Conservation (phyloP, 2,113 vertebrate genomes). For the Antechinus stuartii region DNA sequence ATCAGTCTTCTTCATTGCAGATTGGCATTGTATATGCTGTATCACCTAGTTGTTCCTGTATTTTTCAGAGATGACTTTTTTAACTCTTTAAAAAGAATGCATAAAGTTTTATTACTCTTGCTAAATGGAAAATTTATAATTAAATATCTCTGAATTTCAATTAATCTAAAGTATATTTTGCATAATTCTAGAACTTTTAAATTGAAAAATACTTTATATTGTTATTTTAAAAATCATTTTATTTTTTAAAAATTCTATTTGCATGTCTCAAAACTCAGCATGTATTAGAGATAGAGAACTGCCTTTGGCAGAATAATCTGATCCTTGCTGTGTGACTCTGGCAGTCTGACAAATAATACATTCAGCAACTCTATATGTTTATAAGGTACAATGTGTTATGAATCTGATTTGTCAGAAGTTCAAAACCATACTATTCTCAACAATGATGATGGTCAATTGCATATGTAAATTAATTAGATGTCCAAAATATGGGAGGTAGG, state of each 20-base stretch:
- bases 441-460: not conserved
- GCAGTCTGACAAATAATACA: not conserved
- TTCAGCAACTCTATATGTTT: not conserved
- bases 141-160: constrained; percentile 68
- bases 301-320: not conserved
- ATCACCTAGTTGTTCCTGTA: too few relatives aligned
- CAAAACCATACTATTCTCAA: not conserved
- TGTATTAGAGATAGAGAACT: not conserved
- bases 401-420: not conserved
- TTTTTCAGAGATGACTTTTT: constrained; percentile 73
- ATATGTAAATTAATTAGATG: not conserved
- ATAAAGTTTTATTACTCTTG: constrained; percentile 73
- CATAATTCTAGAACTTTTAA: constrained; percentile 74
- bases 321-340: not conserved
- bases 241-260: not conserved
- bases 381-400: not conserved
- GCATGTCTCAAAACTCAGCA: not conserved
- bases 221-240: not conserved
- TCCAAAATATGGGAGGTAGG: not conserved
- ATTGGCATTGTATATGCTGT: not conserved
- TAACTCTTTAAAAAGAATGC: constrained; percentile 58
- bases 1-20: not conserved
- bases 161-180: constrained; percentile 71
- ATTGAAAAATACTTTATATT: constrained; percentile 65
- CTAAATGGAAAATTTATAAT: constrained; percentile 78